Conservation (phyloP, 1,140 invertebrate species). For the Drosophila nigromelanica region DNA sequence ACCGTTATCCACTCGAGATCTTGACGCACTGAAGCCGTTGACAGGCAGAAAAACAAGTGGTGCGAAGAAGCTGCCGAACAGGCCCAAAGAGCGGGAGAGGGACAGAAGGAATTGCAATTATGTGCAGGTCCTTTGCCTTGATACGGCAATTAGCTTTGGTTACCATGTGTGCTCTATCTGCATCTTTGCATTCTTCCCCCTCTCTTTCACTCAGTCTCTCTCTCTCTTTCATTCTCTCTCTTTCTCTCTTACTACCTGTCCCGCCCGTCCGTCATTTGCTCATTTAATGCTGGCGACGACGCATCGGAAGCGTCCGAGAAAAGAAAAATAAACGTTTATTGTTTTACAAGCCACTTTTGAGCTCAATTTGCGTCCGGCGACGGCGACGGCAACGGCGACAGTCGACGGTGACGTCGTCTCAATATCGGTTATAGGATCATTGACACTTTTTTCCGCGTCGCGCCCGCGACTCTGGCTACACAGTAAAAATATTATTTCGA, state of each 20-base stretch:
- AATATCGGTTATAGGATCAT: conserved; percentile 83
- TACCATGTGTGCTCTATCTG: conserved; percentile 72
- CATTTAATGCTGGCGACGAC: conserved; percentile 44
- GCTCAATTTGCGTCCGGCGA: conserved; percentile 75
- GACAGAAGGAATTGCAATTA: conserved; percentile 3
- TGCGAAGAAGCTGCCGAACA: conserved; percentile 17
- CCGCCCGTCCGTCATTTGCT: conserved; percentile 37
- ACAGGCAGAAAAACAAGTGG: conserved; percentile 29
- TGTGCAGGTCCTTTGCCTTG: conserved; percentile 41
- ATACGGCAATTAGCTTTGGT: conserved; percentile 67
- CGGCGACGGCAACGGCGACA: conserved; percentile 7
- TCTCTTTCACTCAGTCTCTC: background rate
- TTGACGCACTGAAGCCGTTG: conserved; percentile 69
- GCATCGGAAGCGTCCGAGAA: conserved; percentile 8
- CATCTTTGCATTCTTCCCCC: conserved; percentile 45
- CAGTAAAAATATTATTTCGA: background rate
- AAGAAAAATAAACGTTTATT: conserved; percentile 63
- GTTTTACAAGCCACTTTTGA: conserved; percentile 78
- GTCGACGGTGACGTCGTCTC: conserved; percentile 36
- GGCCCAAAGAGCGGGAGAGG: conserved; percentile 1
- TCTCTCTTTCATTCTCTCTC: background rate
- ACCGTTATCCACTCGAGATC: conserved; percentile 77
- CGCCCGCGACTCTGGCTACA: conserved; percentile 29
- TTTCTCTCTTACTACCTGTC: conserved; percentile 4
- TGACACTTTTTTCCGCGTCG: conserved; percentile 70